Evolutionary conservation across 2,888 invertebrate genomes (phyloP).

Genomic region (Trichopoda pennipes): DNA sequence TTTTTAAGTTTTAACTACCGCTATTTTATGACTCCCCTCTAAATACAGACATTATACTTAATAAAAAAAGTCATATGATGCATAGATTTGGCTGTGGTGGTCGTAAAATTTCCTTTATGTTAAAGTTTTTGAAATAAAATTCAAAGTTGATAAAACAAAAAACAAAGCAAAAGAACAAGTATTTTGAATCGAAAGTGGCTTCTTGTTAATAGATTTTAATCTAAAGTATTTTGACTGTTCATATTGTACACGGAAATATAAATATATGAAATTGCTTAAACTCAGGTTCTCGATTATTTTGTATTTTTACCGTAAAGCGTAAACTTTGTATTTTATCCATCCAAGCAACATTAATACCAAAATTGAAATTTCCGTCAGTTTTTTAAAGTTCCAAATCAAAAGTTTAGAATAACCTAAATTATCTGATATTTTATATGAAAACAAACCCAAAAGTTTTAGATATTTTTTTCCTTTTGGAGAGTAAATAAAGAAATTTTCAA

Average conservation of each 20-base stretch:
- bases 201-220: neutral
- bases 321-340: too few species aligned
- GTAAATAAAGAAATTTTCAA: too few species aligned
- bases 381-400: too few species aligned
- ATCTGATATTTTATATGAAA: too few species aligned
- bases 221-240: neutral
- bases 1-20: constrained; percentile 51
- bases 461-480: too few species aligned
- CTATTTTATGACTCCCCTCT: constrained; percentile 45
- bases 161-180: neutral
- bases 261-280: neutral
- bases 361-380: too few species aligned
- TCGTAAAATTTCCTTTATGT: constrained; percentile 33
- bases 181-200: neutral
- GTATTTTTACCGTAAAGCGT: neutral
- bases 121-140: constrained; percentile 9
- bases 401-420: too few species aligned
- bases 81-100: constrained; percentile 29
- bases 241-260: neutral
- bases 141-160: neutral
- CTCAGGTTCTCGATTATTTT: neutral
- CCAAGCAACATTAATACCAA: neutral
- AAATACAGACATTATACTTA: constrained; percentile 36
- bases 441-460: too few species aligned
- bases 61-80: constrained; percentile 13